Evolutionary conservation across 2,888 invertebrate species (phyloP), one percentile per base, ranked within the genome.

Genomic region (Mythimna albipuncta): DNA sequence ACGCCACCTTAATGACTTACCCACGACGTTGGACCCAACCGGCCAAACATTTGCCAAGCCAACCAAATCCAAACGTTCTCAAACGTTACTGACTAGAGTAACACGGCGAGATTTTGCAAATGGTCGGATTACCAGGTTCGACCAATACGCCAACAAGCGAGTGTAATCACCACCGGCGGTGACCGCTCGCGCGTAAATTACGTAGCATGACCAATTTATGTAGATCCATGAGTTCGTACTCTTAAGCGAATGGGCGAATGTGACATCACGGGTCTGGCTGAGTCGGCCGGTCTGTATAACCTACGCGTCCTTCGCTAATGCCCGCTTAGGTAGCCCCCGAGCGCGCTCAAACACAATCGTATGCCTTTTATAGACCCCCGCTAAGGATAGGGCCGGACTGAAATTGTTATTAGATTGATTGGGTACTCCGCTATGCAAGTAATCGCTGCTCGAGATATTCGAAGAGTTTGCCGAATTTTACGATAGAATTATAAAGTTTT

Each of bases 171-270:
- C 93, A 91, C 88, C 90, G 90, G 90, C 93, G 93, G 94, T 93
- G 94, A 93, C 95, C 94, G 94, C 92, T 94, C 95, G 93, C 95
- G 95, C 95, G 94, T 95, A 94, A 94, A 95, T 94, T 94, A 94
- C 94, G 91, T 89, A 89, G 88, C 87, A 83, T 80, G 87, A 64
- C 94, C 91, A 89, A 52, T 83, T 62, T 85, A 83, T 72, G 74
- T 84, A 71, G 93, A 86, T 67, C 91, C 82, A 47, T 62, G 73
- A 78, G 87, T 80, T 44, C 79, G 61, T 71, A 72, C 67, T 79
- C 64, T 47, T 55, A 59, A 50, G 19, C 35, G 19, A 47, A 16
- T 47, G 47, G 52, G 64, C 38, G 72, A 79, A 84, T 81, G 85
- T 80, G 81, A 83, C 66, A 85, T 87, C 75, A 81, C 80, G 84